Base-by-base conservation (phyloP, 2,797 vertebrate species). In the Lerista edwardsae region DNA sequence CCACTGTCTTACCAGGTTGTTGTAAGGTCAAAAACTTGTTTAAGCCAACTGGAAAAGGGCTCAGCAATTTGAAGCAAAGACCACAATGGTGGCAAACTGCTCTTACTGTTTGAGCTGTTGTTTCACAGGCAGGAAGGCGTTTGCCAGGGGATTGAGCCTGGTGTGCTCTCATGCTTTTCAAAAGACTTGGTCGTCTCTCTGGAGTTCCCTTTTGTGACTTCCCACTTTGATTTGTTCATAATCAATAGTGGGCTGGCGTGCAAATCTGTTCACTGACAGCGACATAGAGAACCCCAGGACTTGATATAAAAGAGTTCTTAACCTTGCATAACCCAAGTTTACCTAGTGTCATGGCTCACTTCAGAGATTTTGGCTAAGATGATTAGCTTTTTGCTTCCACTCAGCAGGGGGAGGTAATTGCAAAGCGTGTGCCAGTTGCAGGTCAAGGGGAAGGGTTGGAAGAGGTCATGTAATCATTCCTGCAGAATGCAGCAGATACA, bases 351-450 rank as follows among this genome's bases (percentile, higher is more conserved):
- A 10, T 81, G 62, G 14, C 79, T 34, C 47, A 80, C 67, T 78
- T 85, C 87, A 83, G 83, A 82, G 81, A 31, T 84, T 82, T 90
- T 71, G 3, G 69, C 82, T 76, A 84, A 79, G 47, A 9, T 64
- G 27, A 34, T 88, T 89, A 68, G 79, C 83, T 86, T 67, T 75
- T 90, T 79, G 47, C 75, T 85, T 80, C 62, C 41, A 36, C 87
- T 82, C 87, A 87, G 80, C 39, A 80, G 80, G 81, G 27, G 51
- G 0, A 9, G 59, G 1, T 83, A 84, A 84, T 79, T 57, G 71
- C 61, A 83, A 77, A 74, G 9, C 29, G 12, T 73, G 39, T 74
- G 61, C 59, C 39, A n/a, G 3, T 75, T 87, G 23, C 29, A 88
- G 41, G 65, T 79, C 83, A 84, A 86, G 71, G 39, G 62, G 82